phyloP scores from a whole-genome alignment of 2,888 invertebrate species.

The Anagyrus pseudococci region DNA sequence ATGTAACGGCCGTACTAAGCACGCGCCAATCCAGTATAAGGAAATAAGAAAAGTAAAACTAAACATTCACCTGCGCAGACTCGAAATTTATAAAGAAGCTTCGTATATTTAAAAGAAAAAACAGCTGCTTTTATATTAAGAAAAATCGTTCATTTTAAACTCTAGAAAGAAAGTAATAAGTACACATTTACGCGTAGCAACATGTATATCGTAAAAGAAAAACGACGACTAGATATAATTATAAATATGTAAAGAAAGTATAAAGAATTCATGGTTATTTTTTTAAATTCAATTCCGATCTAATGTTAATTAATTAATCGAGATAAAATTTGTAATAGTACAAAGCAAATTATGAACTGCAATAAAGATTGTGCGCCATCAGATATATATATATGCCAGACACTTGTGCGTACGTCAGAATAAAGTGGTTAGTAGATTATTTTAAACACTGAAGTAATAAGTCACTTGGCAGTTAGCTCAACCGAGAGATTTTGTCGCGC shows the following conservation, averaged over 20 bases:
- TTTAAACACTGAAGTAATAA: slow-evolving; percentile 33
- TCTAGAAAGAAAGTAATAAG: neutral
- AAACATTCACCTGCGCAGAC: slow-evolving; percentile 34
- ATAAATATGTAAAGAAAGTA: neutral
- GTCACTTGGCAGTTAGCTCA: slow-evolving; percentile 19
- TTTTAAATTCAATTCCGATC: neutral
- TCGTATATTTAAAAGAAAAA: slow-evolving; percentile 28
- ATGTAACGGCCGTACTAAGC: slow-evolving; percentile 21
- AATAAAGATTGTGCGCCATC: slow-evolving; percentile 33
- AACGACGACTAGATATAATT: neutral
- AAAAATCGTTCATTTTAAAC: slow-evolving; percentile 9
- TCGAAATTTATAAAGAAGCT: slow-evolving; percentile 30
- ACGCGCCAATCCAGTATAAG: slow-evolving; percentile 21
- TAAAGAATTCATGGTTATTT: neutral
- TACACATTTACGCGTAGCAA: neutral
- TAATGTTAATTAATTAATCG: slow-evolving; percentile 7
- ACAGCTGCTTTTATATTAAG: slow-evolving; percentile 19
- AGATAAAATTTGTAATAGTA: slow-evolving; percentile 13
- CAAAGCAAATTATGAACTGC: slow-evolving; percentile 35
- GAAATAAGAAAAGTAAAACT: slow-evolving; percentile 13
- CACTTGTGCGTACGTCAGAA: slow-evolving; percentile 35
- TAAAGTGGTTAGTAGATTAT: slow-evolving; percentile 36
- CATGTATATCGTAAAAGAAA: neutral
- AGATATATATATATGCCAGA: slow-evolving; percentile 37
- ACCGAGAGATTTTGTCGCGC: neutral